These are phyloP conservation scores for Sipha flava DNA, from an alignment of 1,140 invertebrate species.

Conservation along the genomic window DNA sequence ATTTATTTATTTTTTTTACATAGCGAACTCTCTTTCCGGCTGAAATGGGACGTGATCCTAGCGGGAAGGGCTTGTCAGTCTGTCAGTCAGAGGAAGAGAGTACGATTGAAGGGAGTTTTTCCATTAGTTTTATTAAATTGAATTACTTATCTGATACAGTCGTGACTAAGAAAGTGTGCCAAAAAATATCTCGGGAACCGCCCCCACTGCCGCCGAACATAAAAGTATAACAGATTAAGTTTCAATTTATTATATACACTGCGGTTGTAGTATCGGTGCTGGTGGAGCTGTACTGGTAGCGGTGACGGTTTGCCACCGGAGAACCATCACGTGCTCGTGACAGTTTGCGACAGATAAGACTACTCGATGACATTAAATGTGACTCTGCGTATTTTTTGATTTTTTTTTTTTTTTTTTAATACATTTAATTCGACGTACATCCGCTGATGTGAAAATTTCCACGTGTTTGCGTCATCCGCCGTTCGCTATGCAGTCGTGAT, in stretches of 20 bases:
- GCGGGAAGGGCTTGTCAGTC: neutral
- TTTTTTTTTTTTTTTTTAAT: neutral
- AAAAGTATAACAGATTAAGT: neutral
- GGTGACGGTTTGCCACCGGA: neutral
- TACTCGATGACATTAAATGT: neutral
- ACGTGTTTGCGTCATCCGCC: no score
- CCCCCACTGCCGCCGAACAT: no score
- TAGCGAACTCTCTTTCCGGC: neutral
- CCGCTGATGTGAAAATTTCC: no score
- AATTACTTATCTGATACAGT: conserved; percentile 1
- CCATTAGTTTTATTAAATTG: conserved; percentile 28
- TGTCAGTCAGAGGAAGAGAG: neutral
- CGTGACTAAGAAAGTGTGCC: neutral
- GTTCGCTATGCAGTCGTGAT: no score
- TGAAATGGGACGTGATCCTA: neutral
- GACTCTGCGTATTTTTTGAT: neutral
- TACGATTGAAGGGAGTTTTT: neutral
- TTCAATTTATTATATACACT: neutral
- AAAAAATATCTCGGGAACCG: neutral
- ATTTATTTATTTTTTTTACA: neutral
- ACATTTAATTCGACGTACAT: no score
- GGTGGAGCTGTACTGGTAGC: neutral
- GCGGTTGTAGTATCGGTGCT: no score
- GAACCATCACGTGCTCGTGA: neutral
- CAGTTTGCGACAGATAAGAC: neutral